Base-by-base conservation (phyloP, 2,797 vertebrate genomes). In the Adrianichthys oophorus region DNA sequence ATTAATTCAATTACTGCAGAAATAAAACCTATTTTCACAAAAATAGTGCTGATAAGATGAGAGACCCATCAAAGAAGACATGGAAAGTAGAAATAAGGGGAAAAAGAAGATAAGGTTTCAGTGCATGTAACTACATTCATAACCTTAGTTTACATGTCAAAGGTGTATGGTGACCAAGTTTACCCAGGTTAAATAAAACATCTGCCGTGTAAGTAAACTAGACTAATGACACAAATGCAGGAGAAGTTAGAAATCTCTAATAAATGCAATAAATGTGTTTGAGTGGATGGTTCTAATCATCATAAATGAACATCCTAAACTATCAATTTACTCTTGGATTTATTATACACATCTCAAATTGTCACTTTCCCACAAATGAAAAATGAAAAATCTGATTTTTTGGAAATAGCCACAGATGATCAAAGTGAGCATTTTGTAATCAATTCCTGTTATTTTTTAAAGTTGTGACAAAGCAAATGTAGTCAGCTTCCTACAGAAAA, bases 81-180 rank as follows among this genome's bases (percentile, higher is more conserved):
- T 65, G 74, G 68, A 74, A 65, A 74, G 43, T 85, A 72, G 62
- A 79, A 61, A 65, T 49, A 56, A 48, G 15, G 49, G 65, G 55
- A 40, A 56, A 18, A 16, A 16, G 10, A 8, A 26, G 26, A 73
- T 69, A 70, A 84, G 76, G 82, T 89, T 91, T 93, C 90, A 92
- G 91, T 93, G 92, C 91, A 91, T 91, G 76, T 86, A 91, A 91
- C 90, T 92, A 94, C 92, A 94, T 93, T 93, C 92, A 92, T 80
- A 82, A 92, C 82, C 82, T 80, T 86, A 70, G 84, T 89, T 80
- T 90, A 90, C 83, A 90, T 76, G 76, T 88, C 32, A 37, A 37
- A 86, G 89, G 84, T 88, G 87, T 76, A 83, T 77, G 84, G 80
- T 83, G 81, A 86, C 78, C 52, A 67, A 68, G 52, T 78, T 77